Conservation (phyloP, 2,113 vertebrate species). For the Numida meleagris region DNA sequence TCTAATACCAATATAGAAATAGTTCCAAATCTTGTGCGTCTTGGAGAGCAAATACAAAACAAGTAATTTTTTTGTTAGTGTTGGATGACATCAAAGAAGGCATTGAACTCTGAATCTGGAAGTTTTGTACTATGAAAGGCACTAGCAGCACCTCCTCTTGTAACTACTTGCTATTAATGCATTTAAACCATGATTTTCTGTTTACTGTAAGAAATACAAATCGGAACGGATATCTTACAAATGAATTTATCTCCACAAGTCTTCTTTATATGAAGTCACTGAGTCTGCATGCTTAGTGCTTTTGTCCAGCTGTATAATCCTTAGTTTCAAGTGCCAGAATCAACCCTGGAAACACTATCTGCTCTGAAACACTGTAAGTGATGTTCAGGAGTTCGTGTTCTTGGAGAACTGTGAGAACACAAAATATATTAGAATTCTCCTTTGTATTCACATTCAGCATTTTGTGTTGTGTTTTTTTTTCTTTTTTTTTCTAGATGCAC, state of each 20-base stretch:
- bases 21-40: not conserved
- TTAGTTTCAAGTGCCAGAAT: not conserved
- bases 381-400: not conserved
- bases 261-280: not conserved
- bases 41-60: not conserved
- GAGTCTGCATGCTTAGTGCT: not conserved
- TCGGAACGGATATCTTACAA: not conserved
- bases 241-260: not conserved
- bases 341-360: not conserved
- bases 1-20: not conserved
- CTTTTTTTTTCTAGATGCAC: not conserved
- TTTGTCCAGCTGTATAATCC: not conserved
- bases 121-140: not conserved
- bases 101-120: not conserved
- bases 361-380: not conserved
- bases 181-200: not conserved
- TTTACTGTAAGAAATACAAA: not conserved
- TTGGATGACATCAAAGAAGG: not conserved
- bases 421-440: not conserved
- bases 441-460: not conserved
- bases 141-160: not conserved
- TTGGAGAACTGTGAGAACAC: not conserved
- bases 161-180: not conserved
- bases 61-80: not conserved
- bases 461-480: not conserved